Conservation (phyloP, 2,113 vertebrate species). For the Gopherus evgoodei region DNA sequence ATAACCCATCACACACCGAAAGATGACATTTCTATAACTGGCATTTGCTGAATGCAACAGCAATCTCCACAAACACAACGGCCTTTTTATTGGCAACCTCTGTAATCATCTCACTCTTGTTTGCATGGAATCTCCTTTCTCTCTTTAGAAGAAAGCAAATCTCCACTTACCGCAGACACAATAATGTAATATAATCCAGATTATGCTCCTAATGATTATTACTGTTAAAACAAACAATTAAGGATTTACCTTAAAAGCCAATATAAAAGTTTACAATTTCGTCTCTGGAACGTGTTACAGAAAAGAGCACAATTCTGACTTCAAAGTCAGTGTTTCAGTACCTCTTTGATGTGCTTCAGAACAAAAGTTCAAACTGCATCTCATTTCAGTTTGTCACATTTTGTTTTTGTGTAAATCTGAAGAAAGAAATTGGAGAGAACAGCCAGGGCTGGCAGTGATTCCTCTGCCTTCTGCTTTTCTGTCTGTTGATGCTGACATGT, state of each 20-base stretch:
- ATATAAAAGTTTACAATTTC: constrained; percentile 24
- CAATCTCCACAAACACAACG: constrained; percentile 32
- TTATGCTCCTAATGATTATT: neutral
- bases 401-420: neutral
- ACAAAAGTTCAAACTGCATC: constrained; percentile 34
- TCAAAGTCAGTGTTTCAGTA: constrained; percentile 17
- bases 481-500: neutral
- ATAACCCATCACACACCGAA: constrained; percentile 47
- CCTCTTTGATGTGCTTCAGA: constrained; percentile 23
- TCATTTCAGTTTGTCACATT: constrained; percentile 45
- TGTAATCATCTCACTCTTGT: constrained; percentile 34
- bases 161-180: fast-evolving
- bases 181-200: constrained; percentile 1
- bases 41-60: constrained; percentile 13
- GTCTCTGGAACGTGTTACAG: constrained; percentile 29
- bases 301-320: constrained; percentile 57
- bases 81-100: constrained; percentile 50
- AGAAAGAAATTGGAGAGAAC: constrained; percentile 1
- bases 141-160: constrained; percentile 21
- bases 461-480: neutral
- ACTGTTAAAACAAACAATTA: neutral
- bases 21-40: constrained; percentile 64
- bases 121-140: constrained; percentile 19
- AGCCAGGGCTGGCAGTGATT: neutral
- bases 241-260: constrained; percentile 46